A percentile compares a stretch with the other conserved stretches of the same genome.
Evolutionary conservation across 2,888 invertebrate species (phyloP).

Genomic region (Drosophila affinis): DNA sequence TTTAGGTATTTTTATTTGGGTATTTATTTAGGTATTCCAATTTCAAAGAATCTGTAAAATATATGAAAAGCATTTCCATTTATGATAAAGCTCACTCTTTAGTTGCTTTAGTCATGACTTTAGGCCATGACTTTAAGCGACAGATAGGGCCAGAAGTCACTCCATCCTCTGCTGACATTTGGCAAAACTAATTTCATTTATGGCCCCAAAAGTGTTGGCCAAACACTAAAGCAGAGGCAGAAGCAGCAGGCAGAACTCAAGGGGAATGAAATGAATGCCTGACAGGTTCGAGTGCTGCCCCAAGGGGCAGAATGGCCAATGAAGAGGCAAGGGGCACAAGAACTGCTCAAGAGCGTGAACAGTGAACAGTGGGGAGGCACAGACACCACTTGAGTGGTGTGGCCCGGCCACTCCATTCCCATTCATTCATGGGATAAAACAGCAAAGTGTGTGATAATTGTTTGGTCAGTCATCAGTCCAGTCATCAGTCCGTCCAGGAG

Average conservation of each 20-base stretch:
- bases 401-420: background rate
- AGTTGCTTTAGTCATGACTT: background rate
- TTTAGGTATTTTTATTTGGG: too few relatives aligned
- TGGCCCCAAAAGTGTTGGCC: background rate
- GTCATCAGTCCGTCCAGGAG: constrained; percentile 10
- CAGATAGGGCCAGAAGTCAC: background rate
- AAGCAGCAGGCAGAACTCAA: background rate
- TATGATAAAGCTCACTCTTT: too few relatives aligned
- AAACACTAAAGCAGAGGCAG: background rate
- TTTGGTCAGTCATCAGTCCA: constrained; percentile 29
- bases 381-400: too few relatives aligned
- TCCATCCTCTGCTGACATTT: background rate
- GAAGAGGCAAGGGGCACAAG: background rate
- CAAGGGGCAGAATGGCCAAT: constrained; percentile 4
- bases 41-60: too few relatives aligned
- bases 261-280: background rate
- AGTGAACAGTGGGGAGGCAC: constrained; percentile 18
- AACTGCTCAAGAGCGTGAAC: background rate
- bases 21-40: too few relatives aligned
- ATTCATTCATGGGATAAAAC: background rate
- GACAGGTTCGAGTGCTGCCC: constrained; percentile 6
- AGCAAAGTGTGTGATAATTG: constrained; percentile 37
- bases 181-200: background rate
- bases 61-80: too few relatives aligned
- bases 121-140: background rate